Evolutionary conservation across 2,888 invertebrate genomes (phyloP).

Genomic region (Biston betularia): DNA sequence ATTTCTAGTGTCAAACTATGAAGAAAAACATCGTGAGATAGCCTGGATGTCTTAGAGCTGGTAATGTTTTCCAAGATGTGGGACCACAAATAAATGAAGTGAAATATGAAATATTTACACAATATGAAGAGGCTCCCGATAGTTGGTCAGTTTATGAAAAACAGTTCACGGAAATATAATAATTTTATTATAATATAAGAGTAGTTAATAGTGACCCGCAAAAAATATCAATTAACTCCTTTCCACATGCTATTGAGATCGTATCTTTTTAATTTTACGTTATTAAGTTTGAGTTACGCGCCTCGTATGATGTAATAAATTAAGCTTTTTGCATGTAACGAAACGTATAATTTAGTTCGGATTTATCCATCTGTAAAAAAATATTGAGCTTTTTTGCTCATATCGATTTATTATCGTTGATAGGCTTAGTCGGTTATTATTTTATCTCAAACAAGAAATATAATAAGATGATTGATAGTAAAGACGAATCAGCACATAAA

Average conservation of each 20-base stretch:
- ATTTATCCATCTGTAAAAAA: slow-evolving; percentile 13
- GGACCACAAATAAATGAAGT: too few species aligned
- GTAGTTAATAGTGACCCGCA: neutral
- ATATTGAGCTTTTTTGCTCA: slow-evolving; percentile 1
- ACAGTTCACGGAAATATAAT: too few species aligned
- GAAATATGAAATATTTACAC: too few species aligned
- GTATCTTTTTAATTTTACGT: slow-evolving; percentile 30
- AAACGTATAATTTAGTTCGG: slow-evolving; percentile 20
- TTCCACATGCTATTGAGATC: slow-evolving; percentile 14
- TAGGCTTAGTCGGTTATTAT: slow-evolving; percentile 1
- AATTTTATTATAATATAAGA: neutral
- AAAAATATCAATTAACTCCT: slow-evolving; percentile 25
- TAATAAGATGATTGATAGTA: too few species aligned
- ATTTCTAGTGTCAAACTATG: too few species aligned
- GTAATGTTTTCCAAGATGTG: too few species aligned
- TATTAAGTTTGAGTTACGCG: slow-evolving; percentile 25
- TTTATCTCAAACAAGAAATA: neutral
- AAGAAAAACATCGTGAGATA: too few species aligned
- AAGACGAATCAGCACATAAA: too few species aligned
- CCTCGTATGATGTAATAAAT: slow-evolving; percentile 29
- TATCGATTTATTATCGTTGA: slow-evolving; percentile 6
- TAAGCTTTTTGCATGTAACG: slow-evolving; percentile 28
- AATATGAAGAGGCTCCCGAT: neutral
- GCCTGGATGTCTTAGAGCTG: too few species aligned
- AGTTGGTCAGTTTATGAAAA: too few species aligned